Base-by-base conservation (phyloP, 2,888 invertebrate species). In the Cecidostiba fungosa region DNA sequence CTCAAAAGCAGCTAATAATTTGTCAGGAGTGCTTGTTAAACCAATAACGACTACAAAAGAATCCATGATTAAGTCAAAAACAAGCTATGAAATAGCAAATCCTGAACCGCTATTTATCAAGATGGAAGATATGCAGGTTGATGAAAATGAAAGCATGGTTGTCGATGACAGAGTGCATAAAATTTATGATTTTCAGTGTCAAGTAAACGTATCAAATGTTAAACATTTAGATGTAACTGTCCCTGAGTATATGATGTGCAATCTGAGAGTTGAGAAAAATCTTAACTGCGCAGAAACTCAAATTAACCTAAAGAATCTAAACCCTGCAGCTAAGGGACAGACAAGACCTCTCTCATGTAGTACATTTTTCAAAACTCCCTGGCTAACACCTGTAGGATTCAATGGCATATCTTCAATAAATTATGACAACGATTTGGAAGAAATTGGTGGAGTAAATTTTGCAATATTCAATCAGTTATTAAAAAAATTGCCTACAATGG, bases 341-440 rank as follows among this genome's bases (percentile, higher is more conserved):
- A 39, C 19, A 47, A 26, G 16, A 43, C 47, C 14, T 47, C 10
- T 47, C 0, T 26, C 54, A 59, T 8, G 6, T 59, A 59, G 54
- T n/a, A n/a, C 19, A 59, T 23, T 59, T 59, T 59, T 59, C 8
- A 59, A 59, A 73, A 23, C 36, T 23, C 26, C 54, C 12, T 54
- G 76, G 32, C 5, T 77, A 36, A 4, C 6, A n/a, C 16, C 26
- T 50, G 36, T 81, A 39, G 16, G 36, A 23, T 80, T 72, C 39
- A 32, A 36, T 54, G 80, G 80, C 16, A 72, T 80, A 80, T 54
- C 77, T 77, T 77, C 54, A 16, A 59, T 81, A 39, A 23, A 81
- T 62, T 59, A 26, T 26, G 59, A 62, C n/a, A 43, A 62, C 36
- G 29, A 81, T 23, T 29, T 81, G 16, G 23, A 26, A 59, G 54